phyloP scores from a whole-genome alignment of 2,113 vertebrate genomes.

The Xiphorhynchus elegans region DNA sequence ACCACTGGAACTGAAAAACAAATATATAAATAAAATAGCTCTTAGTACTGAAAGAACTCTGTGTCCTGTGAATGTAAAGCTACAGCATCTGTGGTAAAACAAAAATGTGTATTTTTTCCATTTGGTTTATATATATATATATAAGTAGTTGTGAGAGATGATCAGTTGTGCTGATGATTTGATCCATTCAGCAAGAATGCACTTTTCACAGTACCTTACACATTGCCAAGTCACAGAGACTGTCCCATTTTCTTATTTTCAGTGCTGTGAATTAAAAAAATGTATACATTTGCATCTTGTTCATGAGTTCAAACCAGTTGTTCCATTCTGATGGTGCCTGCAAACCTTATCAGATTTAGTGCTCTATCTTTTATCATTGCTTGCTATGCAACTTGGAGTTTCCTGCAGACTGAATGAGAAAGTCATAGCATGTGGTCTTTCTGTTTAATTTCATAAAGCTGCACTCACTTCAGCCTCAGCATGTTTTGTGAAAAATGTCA shows the following conservation, averaged over 20 bases:
- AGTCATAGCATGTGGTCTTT: background rate
- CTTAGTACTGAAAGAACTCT: background rate
- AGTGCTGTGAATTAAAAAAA: background rate
- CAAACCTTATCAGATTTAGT: background rate
- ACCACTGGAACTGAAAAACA: background rate
- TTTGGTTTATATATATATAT: background rate
- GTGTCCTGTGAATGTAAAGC: background rate
- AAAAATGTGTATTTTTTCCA: background rate
- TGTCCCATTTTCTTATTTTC: background rate
- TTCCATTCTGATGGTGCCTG: background rate
- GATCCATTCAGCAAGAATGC: conserved; percentile 20
- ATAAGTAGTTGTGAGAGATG: background rate
- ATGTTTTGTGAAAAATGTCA: background rate
- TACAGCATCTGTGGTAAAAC: background rate
- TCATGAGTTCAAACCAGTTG: background rate
- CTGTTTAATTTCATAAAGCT: background rate
- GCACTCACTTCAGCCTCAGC: background rate
- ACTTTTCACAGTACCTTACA: background rate
- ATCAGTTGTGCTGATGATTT: conserved; percentile 32
- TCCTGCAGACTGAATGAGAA: conserved; percentile 2
- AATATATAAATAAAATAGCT: background rate
- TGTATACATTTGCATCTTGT: background rate
- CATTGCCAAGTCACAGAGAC: background rate
- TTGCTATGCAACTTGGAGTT: background rate
- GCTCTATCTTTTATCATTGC: background rate